Evolutionary conservation across 1,140 invertebrate species (phyloP).

Genomic region (Drosophila melanogaster): Release_6_plus_ISO1_MT NT_033777.3:11786501-11787000

Average conservation of each 20-base stretch:
- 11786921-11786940: no score
- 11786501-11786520: slow-evolving; percentile 72
- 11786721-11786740: slow-evolving; percentile 30
- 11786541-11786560: slow-evolving; percentile 56
- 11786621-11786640: slow-evolving; percentile 7
- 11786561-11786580: slow-evolving; percentile 2
- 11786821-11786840: slow-evolving; percentile 18
- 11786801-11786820: slow-evolving; percentile 18
- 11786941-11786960: background rate
- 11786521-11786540: slow-evolving; percentile 74
- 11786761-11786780: slow-evolving; percentile 48
- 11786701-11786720: slow-evolving; percentile 5
- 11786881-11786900: background rate
- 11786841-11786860: slow-evolving; percentile 16
- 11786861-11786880: slow-evolving; percentile 7
- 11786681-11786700: background rate
- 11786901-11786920: background rate
- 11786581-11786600: slow-evolving; percentile 14
- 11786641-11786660: slow-evolving; percentile 20
- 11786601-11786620: background rate
- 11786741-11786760: slow-evolving; percentile 31
- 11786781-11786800: slow-evolving; percentile 31
- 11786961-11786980: no score
- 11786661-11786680: background rate
- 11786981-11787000: no score